Evolutionary conservation across 2,797 vertebrate species (phyloP).

Genomic region (Scarus forsteni): DNA sequence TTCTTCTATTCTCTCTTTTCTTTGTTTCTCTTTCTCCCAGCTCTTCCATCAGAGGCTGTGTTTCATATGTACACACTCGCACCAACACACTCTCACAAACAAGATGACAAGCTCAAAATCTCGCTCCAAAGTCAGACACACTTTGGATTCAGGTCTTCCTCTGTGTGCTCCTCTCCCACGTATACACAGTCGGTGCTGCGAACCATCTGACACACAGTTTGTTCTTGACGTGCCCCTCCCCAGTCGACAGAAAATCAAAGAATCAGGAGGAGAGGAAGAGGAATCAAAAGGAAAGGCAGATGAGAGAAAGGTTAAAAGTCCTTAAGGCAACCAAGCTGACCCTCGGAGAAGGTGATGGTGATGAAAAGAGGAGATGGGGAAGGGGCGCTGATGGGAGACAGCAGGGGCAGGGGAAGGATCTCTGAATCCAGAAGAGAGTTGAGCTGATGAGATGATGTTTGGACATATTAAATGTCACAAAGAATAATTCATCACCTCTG

Average conservation of each 20-base stretch:
- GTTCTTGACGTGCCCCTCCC: background rate
- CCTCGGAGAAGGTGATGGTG: background rate
- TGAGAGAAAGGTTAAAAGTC: conserved; percentile 51
- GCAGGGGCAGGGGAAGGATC: background rate
- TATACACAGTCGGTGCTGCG: background rate
- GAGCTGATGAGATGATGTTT: background rate
- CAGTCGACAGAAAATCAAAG: conserved; percentile 25
- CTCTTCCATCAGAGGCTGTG: background rate
- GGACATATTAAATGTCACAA: background rate
- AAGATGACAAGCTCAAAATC: background rate
- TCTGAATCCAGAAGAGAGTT: too few species aligned
- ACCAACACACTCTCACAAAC: background rate
- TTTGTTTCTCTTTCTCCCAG: background rate
- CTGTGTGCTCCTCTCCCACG: background rate
- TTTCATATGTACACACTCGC: background rate
- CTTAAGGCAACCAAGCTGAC: conserved; percentile 25
- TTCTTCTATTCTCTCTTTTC: background rate
- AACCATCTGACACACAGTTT: background rate
- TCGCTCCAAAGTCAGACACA: background rate
- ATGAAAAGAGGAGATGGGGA: background rate
- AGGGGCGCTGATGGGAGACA: background rate
- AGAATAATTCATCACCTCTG: background rate
- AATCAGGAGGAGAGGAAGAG: conserved; percentile 21
- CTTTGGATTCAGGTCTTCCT: background rate
- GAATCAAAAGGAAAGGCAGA: conserved; percentile 42